A percentile compares a stretch with the other conserved stretches of the same genome.
These are phyloP conservation scores for Kuschelorhynchus macadamiae DNA, from an alignment of 2,888 invertebrate species.

Conservation along the genomic window DNA sequence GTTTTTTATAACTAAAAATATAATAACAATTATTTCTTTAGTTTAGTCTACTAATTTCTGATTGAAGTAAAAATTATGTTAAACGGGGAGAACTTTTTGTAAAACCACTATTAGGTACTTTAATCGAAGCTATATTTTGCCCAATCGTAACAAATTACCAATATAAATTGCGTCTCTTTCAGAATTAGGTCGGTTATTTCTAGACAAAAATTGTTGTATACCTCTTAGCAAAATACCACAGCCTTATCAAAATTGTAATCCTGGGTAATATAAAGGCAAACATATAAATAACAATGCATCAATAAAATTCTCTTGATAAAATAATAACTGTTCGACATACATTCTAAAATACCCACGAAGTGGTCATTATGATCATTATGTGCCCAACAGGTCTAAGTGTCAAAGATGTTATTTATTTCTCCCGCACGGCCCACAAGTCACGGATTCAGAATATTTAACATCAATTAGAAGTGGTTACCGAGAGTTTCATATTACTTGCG, in stretches of 20 bases:
- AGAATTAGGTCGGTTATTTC: no score
- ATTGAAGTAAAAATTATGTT: no score
- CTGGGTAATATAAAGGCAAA: not conserved
- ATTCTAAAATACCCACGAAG: constrained; percentile 13
- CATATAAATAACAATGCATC: constrained; percentile 1
- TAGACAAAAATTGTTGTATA: not conserved
- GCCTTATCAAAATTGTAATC: constrained; percentile 1
- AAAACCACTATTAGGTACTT: no score
- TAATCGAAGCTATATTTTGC: no score
- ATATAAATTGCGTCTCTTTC: no score
- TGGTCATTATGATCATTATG: constrained; percentile 31
- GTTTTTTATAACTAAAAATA: no score
- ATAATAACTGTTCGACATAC: constrained; percentile 31
- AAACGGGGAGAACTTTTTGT: no score
- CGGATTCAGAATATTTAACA: constrained; percentile 17
- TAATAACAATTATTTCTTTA: no score
- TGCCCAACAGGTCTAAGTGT: constrained; percentile 28
- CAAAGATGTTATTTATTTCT: constrained; percentile 36
- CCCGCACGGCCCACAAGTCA: constrained; percentile 19
- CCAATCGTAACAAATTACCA: no score
- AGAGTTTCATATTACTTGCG: not conserved
- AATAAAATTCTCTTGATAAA: constrained; percentile 2
- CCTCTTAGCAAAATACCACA: not conserved
- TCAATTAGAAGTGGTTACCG: constrained; percentile 7
- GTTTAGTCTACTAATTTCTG: no score